phyloP scores from a whole-genome alignment of 2,797 vertebrate genomes.

The Helicolenus hilgendorfi region DNA sequence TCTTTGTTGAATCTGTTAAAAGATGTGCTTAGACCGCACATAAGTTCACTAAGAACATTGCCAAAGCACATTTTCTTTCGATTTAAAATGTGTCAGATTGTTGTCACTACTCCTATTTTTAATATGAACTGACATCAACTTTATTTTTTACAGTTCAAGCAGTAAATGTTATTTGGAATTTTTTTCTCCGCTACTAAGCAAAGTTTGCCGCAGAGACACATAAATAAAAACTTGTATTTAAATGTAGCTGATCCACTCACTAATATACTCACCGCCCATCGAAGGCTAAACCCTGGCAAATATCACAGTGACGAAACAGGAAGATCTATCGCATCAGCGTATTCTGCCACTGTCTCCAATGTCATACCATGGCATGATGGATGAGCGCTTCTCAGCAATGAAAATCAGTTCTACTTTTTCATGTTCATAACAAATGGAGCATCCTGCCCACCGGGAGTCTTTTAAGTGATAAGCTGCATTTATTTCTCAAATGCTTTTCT shows the following conservation, averaged over 20 bases:
- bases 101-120: not conserved
- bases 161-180: not conserved
- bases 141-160: not conserved
- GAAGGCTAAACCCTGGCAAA: not conserved
- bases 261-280: constrained; percentile 14
- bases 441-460: constrained; percentile 62
- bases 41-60: not conserved
- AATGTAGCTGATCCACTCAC: not conserved
- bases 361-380: constrained; percentile 46
- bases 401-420: constrained; percentile 56
- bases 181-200: not conserved
- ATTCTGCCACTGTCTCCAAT: constrained; percentile 18
- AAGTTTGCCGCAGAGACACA: not conserved
- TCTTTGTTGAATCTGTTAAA: not conserved
- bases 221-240: not conserved
- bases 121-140: not conserved
- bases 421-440: constrained; percentile 62
- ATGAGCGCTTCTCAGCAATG: constrained; percentile 40
- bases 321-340: constrained; percentile 25
- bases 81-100: not conserved
- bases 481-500: constrained; percentile 71
- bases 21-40: not conserved
- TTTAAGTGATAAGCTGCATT: constrained; percentile 81
- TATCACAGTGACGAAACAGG: constrained; percentile 10
- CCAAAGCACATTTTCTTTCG: not conserved